Base-by-base conservation (phyloP, 2,113 vertebrate species). In the Centropristis striata region DNA sequence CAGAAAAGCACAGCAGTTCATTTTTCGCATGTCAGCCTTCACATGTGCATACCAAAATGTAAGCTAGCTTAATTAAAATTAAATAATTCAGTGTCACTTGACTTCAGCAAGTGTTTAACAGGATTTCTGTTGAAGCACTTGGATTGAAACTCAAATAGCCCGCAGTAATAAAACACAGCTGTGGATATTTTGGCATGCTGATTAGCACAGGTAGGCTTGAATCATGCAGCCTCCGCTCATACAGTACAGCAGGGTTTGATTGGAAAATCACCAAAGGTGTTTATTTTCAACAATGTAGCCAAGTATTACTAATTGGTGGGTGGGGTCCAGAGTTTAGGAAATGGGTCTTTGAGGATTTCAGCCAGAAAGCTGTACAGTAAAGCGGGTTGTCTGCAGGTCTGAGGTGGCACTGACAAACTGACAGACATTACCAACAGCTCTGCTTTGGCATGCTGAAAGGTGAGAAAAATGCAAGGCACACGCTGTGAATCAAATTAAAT, bases 251-350 rank as follows among this genome's bases (percentile, higher is more conserved):
- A 39, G 21, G 49, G 47, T 54, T 36, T 60, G 49, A 71, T 69
- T 81, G 74, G 67, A 85, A 86, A 87, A 84, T 75, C 59, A 82
- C 68, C 61, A 82, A 65, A 65, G 68, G 57, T 79, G 79, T 85
- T 91, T 78, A 81, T 71, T 86, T 86, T 81, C 3, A 85, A 51
- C 8, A 23, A 32, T 20, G 16, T 15, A 63, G 78, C 67, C 74
- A 85, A 86, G 42, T 50, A 23, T 85, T 50, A 83, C 72, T 71
- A 75, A 66, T 79, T 42, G 74, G n/a, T 72, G 64, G 28, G 61
- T 25, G 0, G 3, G 8, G 54, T 60, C 4, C 8, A 16, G 70
- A 61, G 46, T 50, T 77, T 46, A 67, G 71, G 67, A 75, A 84
- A 67, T 47, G 20, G 60, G 18, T 53, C 42, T 16, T 5, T 7